Percentiles rank a stretch among this genome's conserved stretches.
phyloP scores from a whole-genome alignment of 2,113 vertebrate species.

The Lagopus leucura region DNA sequence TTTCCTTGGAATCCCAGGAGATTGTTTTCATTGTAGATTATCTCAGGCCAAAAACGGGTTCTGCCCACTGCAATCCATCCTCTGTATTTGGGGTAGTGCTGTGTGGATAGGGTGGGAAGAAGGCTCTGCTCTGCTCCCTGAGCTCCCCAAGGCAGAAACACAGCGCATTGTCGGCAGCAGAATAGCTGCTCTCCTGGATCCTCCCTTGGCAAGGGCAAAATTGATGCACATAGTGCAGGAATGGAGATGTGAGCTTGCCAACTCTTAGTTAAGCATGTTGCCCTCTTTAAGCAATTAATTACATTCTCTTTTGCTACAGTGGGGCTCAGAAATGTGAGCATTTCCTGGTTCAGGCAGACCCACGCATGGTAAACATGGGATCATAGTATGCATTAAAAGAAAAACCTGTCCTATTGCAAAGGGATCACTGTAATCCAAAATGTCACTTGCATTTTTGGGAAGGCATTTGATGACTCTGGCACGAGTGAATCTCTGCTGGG shows the following conservation, averaged over 20 bases:
- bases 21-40: neutral
- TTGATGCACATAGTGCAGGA: neutral
- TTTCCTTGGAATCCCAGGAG: neutral
- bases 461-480: neutral
- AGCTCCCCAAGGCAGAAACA: neutral
- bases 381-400: neutral
- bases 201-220: neutral
- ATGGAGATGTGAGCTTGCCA: neutral
- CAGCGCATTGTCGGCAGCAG: neutral
- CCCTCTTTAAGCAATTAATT: conserved; percentile 4
- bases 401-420: neutral
- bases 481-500: neutral
- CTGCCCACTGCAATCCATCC: neutral
- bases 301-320: neutral
- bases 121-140: neutral
- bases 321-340: neutral
- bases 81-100: neutral
- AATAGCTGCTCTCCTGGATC: neutral
- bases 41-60: neutral
- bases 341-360: neutral
- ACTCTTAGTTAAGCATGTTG: neutral
- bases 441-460: neutral
- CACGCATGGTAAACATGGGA: neutral
- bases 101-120: neutral
- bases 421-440: neutral